phyloP scores from a whole-genome alignment of 2,888 invertebrate species.

The Nymphalis urticae region DNA sequence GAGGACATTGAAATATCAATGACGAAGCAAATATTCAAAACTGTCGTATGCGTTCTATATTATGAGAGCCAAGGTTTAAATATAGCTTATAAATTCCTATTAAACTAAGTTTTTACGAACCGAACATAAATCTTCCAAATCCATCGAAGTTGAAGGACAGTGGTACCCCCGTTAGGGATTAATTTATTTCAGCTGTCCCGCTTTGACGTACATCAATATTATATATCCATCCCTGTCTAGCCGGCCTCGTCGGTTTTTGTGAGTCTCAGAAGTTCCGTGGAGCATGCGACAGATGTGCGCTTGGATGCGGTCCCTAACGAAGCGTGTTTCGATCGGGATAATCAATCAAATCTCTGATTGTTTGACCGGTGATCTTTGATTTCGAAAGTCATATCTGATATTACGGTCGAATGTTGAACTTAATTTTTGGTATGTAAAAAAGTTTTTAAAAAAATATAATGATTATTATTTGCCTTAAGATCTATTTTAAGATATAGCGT shows the following conservation, averaged over 20 bases:
- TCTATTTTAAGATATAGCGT: not conserved
- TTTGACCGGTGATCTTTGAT: constrained; percentile 64
- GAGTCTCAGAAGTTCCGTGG: constrained; percentile 71
- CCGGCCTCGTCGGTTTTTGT: constrained; percentile 72
- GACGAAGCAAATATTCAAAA: not conserved
- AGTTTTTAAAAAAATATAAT: not conserved
- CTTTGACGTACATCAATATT: constrained; percentile 43
- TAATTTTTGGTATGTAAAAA: constrained; percentile 11
- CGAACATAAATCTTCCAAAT: constrained; percentile 51
- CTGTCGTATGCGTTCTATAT: not conserved
- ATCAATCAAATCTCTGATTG: constrained; percentile 78
- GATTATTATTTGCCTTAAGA: not conserved
- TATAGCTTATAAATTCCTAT: constrained; percentile 37
- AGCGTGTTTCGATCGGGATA: constrained; percentile 75
- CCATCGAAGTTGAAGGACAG: constrained; percentile 59
- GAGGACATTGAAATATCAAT: constrained; percentile 4
- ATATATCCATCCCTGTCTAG: constrained; percentile 59
- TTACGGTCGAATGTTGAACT: constrained; percentile 26
- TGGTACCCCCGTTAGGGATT: constrained; percentile 57
- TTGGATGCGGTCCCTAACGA: constrained; percentile 76
- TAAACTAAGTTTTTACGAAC: constrained; percentile 37
- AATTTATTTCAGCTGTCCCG: constrained; percentile 56
- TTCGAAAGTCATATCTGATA: constrained; percentile 49
- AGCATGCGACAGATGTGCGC: constrained; percentile 80
- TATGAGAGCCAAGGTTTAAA: not conserved